phyloP scores from a whole-genome alignment of 2,113 vertebrate genomes.

The Zosterops japonicus region DNA sequence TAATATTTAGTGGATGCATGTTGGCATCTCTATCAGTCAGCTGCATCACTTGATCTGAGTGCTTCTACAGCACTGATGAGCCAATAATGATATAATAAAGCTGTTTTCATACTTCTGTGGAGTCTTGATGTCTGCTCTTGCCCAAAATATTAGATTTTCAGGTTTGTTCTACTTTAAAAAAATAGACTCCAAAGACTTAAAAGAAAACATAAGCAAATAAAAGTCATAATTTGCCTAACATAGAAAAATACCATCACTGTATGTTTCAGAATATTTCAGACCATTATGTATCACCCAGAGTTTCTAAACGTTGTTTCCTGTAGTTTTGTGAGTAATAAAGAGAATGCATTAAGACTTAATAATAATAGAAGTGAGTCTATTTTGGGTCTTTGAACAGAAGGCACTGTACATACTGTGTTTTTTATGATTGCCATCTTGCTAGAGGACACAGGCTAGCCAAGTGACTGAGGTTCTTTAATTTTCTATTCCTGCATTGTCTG shows the following conservation, averaged over 20 bases:
- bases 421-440: not conserved
- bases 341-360: not conserved
- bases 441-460: not conserved
- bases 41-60: slow-evolving; percentile 34
- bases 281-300: not conserved
- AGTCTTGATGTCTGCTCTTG: slow-evolving; percentile 45
- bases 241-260: not conserved
- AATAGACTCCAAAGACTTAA: not conserved
- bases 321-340: not conserved
- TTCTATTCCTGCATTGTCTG: not conserved
- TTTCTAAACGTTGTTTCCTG: not conserved
- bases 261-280: not conserved
- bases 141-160: slow-evolving; percentile 43
- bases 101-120: slow-evolving; percentile 17
- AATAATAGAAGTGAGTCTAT: not conserved
- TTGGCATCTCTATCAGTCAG: not conserved
- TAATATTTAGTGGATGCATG: not conserved
- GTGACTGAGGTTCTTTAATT: not conserved
- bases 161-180: not conserved
- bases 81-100: slow-evolving; percentile 8
- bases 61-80: slow-evolving; percentile 44
- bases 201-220: not conserved
- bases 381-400: not conserved
- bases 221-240: not conserved
- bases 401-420: not conserved